Conservation (phyloP, 2,888 invertebrate species). For the Lymantria dispar region DNA sequence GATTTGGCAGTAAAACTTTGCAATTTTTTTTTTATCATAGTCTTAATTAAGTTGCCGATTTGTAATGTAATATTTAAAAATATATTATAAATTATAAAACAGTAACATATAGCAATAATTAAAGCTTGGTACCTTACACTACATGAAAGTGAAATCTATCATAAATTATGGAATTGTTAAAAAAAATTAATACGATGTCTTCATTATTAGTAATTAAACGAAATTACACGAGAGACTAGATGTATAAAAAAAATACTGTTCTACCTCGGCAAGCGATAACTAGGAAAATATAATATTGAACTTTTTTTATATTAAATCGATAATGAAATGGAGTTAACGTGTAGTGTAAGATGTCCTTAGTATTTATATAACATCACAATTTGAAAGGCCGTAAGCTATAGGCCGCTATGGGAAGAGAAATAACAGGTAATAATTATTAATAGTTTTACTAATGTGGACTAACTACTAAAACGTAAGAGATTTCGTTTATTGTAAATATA, state of each 20-base stretch:
- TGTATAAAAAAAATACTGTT: slow-evolving; percentile 22
- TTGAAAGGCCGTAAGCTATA: slow-evolving; percentile 16
- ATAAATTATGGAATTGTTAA: slow-evolving; percentile 13
- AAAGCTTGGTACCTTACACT: slow-evolving; percentile 30
- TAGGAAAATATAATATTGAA: slow-evolving; percentile 21
- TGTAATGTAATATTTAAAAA: too few relatives aligned
- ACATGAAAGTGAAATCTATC: slow-evolving; percentile 21
- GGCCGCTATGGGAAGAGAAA: slow-evolving; percentile 22
- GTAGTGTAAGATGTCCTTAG: slow-evolving; percentile 31
- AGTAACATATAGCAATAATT: slow-evolving; percentile 39
- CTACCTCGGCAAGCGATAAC: slow-evolving; percentile 32
- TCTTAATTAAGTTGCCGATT: too few relatives aligned
- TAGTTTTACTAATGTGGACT: slow-evolving; percentile 45
- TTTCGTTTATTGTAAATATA: slow-evolving; percentile 61
- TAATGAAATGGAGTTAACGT: slow-evolving; percentile 25
- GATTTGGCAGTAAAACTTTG: too few relatives aligned
- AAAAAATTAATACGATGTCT: slow-evolving; percentile 17
- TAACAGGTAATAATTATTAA: slow-evolving; percentile 31
- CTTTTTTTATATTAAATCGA: slow-evolving; percentile 26
- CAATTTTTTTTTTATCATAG: too few relatives aligned
- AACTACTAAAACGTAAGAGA: slow-evolving; percentile 41
- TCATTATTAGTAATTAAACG: slow-evolving; percentile 22
- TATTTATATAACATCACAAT: slow-evolving; percentile 29
- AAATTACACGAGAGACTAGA: slow-evolving; percentile 24
- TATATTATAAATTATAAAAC: slow-evolving; percentile 8